Evolutionary conservation across 2,113 vertebrate species (phyloP).

Genomic region (Neopipo cinnamomea): DNA sequence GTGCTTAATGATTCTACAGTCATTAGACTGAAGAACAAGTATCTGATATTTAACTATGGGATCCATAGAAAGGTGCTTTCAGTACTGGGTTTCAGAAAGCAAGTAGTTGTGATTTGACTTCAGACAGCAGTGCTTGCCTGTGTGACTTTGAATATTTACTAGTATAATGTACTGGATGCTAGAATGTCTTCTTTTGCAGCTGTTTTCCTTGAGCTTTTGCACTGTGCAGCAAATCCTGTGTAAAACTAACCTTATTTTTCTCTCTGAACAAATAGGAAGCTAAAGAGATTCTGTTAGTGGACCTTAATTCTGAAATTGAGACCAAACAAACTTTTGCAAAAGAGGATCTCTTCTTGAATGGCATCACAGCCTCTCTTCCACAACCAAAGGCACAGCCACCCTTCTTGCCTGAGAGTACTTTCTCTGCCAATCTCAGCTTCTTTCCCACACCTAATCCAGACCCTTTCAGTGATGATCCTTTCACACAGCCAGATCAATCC

Average conservation of each 20-base stretch:
- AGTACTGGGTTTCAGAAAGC: neutral
- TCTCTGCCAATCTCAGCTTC: conserved; percentile 84
- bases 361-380: conserved; percentile 75
- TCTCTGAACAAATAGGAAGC: conserved; percentile 85
- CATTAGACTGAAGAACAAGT: neutral
- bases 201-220: neutral
- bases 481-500: conserved; percentile 73
- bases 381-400: conserved; percentile 74
- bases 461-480: conserved; percentile 91
- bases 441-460: conserved; percentile 90
- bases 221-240: neutral
- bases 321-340: conserved; percentile 89
- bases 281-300: conserved; percentile 95
- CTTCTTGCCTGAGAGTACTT: conserved; percentile 79
- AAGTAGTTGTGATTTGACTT: neutral
- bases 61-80: neutral
- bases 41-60: neutral
- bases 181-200: neutral
- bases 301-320: conserved; percentile 93
- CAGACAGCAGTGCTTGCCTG: neutral
- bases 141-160: neutral
- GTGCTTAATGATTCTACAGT: neutral
- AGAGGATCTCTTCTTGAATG: conserved; percentile 82
- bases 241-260: conserved; percentile 71
- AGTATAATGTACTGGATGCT: neutral